These are phyloP conservation scores for Conus canariensis DNA, from an alignment of 2,888 invertebrate species.

Conservation along the genomic window DNA sequence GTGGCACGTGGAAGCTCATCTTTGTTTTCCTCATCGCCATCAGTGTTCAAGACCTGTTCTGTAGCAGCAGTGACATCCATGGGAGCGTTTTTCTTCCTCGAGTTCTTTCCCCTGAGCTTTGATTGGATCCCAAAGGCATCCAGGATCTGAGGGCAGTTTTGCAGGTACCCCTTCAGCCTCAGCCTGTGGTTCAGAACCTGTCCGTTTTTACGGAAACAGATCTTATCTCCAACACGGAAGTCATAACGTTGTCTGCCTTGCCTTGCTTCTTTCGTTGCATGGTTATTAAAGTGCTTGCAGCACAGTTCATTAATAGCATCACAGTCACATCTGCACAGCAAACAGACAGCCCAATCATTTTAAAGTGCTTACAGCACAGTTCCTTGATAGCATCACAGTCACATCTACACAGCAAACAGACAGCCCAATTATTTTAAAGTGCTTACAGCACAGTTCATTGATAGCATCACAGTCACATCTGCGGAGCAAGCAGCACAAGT, in stretches of 20 bases:
- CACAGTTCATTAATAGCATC: constrained; percentile 70
- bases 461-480: too few relatives aligned
- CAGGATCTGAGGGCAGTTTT: constrained; percentile 28
- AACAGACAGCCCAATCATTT: constrained; percentile 6
- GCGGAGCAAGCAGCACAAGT: too few relatives aligned
- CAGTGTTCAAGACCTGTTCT: neutral
- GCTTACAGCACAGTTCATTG: too few relatives aligned
- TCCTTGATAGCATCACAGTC: constrained; percentile 72
- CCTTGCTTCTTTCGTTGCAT: constrained; percentile 46
- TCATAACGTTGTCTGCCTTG: constrained; percentile 49
- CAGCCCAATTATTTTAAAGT: too few relatives aligned
- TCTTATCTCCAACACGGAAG: constrained; percentile 69
- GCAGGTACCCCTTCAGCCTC: constrained; percentile 21
- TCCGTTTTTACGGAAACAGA: constrained; percentile 71
- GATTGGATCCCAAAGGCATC: constrained; percentile 7
- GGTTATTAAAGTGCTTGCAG: constrained; percentile 67
- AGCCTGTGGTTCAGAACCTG: constrained; percentile 51
- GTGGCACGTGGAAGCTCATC: neutral
- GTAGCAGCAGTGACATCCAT: constrained; percentile 13
- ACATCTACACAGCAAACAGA: constrained; percentile 53
- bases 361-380: constrained; percentile 69
- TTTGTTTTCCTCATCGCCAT: neutral
- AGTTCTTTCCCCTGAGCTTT: neutral
- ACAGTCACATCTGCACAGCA: too few relatives aligned
- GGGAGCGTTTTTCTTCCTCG: neutral